Evolutionary conservation across 2,888 invertebrate species (phyloP), one percentile per base, ranked within the genome.

Genomic region (Macrosoma leucophasiata): DNA sequence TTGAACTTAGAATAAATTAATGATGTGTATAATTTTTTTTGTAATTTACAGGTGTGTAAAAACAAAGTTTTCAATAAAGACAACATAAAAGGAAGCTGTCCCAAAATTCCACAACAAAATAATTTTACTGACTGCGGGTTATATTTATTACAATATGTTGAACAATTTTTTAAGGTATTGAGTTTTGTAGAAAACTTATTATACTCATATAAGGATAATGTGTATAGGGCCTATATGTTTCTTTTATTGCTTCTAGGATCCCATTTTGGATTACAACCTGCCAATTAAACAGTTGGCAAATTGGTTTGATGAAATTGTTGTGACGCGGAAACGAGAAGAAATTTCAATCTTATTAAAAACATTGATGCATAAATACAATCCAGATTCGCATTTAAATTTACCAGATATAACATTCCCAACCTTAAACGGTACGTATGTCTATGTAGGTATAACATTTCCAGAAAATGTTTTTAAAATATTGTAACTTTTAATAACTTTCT

Each of bases 61-160:
- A 88, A 86, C 48, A 89, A 90, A 60, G 70, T 88, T 28, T 96
- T 94, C 65, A 91, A 90, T 46, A 95, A 93, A 66, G 90, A 92
- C 52, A 91, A 91, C 24, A 93, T 97, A 55, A 92, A 92, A 59
- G 97, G 96, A 3, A 90, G 91, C 46, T 91, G 90, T 58, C 95
- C 95, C 0, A 94, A 93, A 81, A 95, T 96, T 45, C 98, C 98
- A n/a, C 97, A 98, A 66, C 99, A 99, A 78, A 94, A 91, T 48
- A 99, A 99, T 84, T 96, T 92, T 64, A 95, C 94, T 21, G 99
- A 99, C 71, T 99, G 99, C 77, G 99, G 99, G 1, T 84, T 98
- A 8, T 99, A 94, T 75, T 86, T 98, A 38, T 82, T 99, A 33
- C 97, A 98, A 69, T 99, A 97, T 85, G 96, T 96, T 3, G 98